Conservation (phyloP, 2,797 vertebrate species). For the Champsocephalus esox region DNA sequence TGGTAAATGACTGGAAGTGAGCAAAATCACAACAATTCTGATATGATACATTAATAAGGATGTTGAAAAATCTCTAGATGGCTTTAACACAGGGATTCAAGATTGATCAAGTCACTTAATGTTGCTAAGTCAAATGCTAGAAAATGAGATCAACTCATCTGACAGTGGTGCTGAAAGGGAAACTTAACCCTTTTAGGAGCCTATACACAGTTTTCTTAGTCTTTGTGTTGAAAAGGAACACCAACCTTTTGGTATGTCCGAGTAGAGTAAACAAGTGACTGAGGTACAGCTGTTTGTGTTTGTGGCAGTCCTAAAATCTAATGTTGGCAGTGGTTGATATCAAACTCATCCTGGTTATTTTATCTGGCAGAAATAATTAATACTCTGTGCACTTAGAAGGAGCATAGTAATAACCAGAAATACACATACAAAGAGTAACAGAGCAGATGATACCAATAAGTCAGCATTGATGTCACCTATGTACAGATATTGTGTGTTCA, state of each 20-base stretch:
- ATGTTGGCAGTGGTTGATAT: slow-evolving; percentile 45
- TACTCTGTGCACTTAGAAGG: neutral
- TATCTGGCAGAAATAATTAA: neutral
- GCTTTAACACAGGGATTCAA: slow-evolving; percentile 1
- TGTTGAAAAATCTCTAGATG: slow-evolving; percentile 21
- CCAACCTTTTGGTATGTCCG: slow-evolving; percentile 30
- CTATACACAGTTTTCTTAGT: slow-evolving; percentile 51
- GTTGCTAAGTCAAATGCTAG: slow-evolving; percentile 9
- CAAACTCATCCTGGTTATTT: slow-evolving; percentile 21
- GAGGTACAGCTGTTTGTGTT: slow-evolving; percentile 51
- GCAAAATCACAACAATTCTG: slow-evolving; percentile 16
- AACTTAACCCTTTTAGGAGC: slow-evolving; percentile 16
- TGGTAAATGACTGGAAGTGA: slow-evolving; percentile 5
- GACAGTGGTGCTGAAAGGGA: slow-evolving; percentile 12
- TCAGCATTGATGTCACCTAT: neutral
- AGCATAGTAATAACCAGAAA: slow-evolving; percentile 21
- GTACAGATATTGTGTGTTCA: slow-evolving; percentile 23
- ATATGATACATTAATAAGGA: slow-evolving; percentile 3
- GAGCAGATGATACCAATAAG: slow-evolving; percentile 15
- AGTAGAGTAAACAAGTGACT: slow-evolving; percentile 33
- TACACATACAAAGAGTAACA: slow-evolving; percentile 28
- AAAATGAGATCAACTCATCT: slow-evolving; percentile 26
- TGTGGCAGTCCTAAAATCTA: slow-evolving; percentile 42
- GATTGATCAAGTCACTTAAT: neutral
- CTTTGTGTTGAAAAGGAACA: slow-evolving; percentile 41